phyloP scores from a whole-genome alignment of 92 coral and sea anemone species.

The Diadumene lineata region DNA sequence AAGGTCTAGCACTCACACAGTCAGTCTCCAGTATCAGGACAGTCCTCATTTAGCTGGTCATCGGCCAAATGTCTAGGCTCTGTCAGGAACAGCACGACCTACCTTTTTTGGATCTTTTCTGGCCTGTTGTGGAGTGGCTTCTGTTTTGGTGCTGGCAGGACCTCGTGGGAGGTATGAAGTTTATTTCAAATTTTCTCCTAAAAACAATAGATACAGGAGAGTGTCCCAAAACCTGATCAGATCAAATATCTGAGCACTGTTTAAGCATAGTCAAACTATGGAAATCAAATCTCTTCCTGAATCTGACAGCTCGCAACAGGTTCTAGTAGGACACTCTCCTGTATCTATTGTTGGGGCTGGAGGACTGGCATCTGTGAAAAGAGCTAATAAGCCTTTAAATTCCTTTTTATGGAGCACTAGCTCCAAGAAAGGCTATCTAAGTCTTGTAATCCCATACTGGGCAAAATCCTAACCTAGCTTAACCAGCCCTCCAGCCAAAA shows the following conservation, averaged over 20 bases:
- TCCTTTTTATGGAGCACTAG: background rate
- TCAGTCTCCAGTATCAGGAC: conserved; percentile 25
- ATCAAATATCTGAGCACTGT: too few relatives aligned
- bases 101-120: conserved; percentile 11
- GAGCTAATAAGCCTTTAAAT: background rate
- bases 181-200: conserved; percentile 18
- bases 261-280: too few relatives aligned
- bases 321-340: too few relatives aligned
- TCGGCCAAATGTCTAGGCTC: conserved; percentile 19
- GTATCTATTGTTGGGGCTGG: too few relatives aligned
- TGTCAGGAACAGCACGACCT: conserved; percentile 14
- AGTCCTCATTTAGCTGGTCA: conserved; percentile 19
- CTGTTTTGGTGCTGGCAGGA: conserved; percentile 33
- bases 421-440: too few relatives aligned
- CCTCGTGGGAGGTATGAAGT: conserved; percentile 31
- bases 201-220: conserved; percentile 10
- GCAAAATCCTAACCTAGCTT: too few relatives aligned
- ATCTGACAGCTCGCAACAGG: too few relatives aligned
- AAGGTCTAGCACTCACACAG: conserved; percentile 5
- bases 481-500: too few relatives aligned
- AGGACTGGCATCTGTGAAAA: too few relatives aligned
- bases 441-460: too few relatives aligned
- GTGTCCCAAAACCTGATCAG: background rate
- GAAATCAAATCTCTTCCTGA: too few relatives aligned
- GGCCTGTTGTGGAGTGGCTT: conserved; percentile 27